A percentile compares a stretch with the other conserved stretches of the same genome.
These are phyloP conservation scores for Junonia oenone DNA, from an alignment of 2,888 invertebrate genomes.

Conservation along the genomic window DNA sequence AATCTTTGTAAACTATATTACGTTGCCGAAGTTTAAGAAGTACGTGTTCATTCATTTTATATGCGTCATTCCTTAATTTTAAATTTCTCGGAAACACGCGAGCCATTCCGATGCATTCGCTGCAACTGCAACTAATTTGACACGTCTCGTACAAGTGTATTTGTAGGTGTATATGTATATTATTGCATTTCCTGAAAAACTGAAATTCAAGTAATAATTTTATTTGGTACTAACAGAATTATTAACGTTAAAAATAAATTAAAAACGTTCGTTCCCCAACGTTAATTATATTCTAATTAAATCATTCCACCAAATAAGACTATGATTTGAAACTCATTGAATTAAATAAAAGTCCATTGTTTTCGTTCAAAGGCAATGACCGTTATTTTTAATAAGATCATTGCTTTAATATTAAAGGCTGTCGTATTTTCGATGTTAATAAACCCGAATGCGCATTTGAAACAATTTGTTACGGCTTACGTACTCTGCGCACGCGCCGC, in stretches of 20 bases:
- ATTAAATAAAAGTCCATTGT: constrained; percentile 22
- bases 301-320: background rate
- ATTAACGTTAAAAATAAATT: no score
- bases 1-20: background rate
- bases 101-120: background rate
- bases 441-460: constrained; percentile 32
- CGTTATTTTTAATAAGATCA: constrained; percentile 22
- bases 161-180: no score
- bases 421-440: constrained; percentile 18
- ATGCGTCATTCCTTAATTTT: background rate
- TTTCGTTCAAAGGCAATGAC: constrained; percentile 14
- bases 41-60: background rate
- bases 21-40: background rate
- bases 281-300: background rate
- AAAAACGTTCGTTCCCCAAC: background rate
- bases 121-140: background rate
- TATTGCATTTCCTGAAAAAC: no score
- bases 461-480: constrained; percentile 52
- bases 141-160: no score
- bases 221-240: no score
- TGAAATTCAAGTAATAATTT: no score
- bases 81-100: background rate
- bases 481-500: constrained; percentile 60
- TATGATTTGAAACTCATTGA: constrained; percentile 5
- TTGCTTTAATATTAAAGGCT: constrained; percentile 19